Evolutionary conservation across 2,888 invertebrate genomes (phyloP).

Genomic region (Lacanobia oleracea): DNA sequence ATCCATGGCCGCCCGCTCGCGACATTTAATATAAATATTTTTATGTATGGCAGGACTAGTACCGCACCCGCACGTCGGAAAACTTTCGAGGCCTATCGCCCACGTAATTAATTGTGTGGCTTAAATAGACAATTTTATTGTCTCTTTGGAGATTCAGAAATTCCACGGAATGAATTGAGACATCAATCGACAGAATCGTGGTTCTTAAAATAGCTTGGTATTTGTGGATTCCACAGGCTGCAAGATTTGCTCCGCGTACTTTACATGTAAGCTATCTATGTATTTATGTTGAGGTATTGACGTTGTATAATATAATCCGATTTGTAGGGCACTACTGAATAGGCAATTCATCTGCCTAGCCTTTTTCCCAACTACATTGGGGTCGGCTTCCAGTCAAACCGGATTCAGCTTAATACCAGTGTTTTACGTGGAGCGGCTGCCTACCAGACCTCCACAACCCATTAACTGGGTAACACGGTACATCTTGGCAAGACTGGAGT

Average conservation of each 20-base stretch:
- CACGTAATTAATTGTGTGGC: constrained; percentile 28
- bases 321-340: not conserved
- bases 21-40: constrained; percentile 34
- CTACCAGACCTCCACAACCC: too few relatives aligned
- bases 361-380: too few relatives aligned
- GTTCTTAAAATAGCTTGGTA: constrained; percentile 26
- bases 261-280: not conserved
- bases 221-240: constrained; percentile 13
- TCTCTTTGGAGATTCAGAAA: constrained; percentile 18
- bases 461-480: too few relatives aligned
- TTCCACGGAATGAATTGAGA: constrained; percentile 5
- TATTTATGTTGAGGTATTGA: too few relatives aligned
- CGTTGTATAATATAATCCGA: not conserved
- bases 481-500: too few relatives aligned
- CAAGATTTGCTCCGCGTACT: not conserved
- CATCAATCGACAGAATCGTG: constrained; percentile 8
- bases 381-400: too few relatives aligned
- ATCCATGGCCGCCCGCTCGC: not conserved
- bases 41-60: constrained; percentile 19
- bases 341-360: too few relatives aligned
- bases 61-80: not conserved
- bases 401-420: too few relatives aligned
- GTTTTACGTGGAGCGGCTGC: too few relatives aligned
- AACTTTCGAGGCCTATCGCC: constrained; percentile 26
- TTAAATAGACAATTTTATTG: constrained; percentile 36